These are phyloP conservation scores for Oryzias melastigma DNA, from an alignment of 2,113 vertebrate species.

Conservation along the genomic window DNA sequence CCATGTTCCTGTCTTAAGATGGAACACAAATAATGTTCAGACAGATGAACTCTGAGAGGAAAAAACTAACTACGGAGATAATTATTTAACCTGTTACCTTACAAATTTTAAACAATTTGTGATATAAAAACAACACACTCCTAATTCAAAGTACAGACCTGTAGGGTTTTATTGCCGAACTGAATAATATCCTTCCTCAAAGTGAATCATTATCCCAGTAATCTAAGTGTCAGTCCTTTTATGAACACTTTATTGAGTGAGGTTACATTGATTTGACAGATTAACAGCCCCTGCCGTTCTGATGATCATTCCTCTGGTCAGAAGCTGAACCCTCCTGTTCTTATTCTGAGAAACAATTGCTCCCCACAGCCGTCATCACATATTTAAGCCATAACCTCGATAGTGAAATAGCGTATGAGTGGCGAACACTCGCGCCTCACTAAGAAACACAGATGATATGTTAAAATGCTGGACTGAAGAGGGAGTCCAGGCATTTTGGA, in stretches of 20 bases:
- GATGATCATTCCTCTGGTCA: slow-evolving; percentile 53
- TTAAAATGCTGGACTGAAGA: slow-evolving; percentile 65
- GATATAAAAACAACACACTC: too few relatives aligned
- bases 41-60: slow-evolving; percentile 15
- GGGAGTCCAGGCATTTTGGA: slow-evolving; percentile 58
- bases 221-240: slow-evolving; percentile 33
- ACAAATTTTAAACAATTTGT: too few relatives aligned
- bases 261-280: slow-evolving; percentile 68
- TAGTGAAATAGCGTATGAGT: slow-evolving; percentile 62
- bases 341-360: slow-evolving; percentile 58
- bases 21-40: background rate
- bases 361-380: slow-evolving; percentile 57
- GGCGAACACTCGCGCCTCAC: slow-evolving; percentile 50
- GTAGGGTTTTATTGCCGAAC: slow-evolving; percentile 23
- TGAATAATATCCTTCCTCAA: slow-evolving; percentile 2
- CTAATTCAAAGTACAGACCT: background rate
- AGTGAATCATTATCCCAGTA: slow-evolving; percentile 35
- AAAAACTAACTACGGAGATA: background rate
- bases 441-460: slow-evolving; percentile 70
- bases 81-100: background rate
- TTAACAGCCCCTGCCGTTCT: slow-evolving; percentile 52
- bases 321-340: slow-evolving; percentile 50
- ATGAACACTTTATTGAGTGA: slow-evolving; percentile 55
- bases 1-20: slow-evolving; percentile 35
- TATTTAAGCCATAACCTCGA: slow-evolving; percentile 70